phyloP scores from a whole-genome alignment of 2,113 vertebrate species.

The Danionella cerebrum region DNA sequence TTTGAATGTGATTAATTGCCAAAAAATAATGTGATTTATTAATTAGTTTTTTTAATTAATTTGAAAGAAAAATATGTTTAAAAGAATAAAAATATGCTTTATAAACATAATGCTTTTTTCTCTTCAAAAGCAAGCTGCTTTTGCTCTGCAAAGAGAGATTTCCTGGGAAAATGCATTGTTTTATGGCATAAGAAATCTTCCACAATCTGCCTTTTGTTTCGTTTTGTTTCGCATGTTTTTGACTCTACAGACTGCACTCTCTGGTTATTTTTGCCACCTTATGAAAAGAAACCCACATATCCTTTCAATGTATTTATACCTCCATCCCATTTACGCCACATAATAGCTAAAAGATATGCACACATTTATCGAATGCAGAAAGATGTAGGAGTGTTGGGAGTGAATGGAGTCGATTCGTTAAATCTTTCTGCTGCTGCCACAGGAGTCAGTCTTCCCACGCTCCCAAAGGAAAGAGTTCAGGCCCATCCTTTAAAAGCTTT shows the following conservation, averaged over 20 bases:
- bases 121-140: too few species aligned
- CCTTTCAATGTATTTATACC: background rate
- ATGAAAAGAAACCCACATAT: background rate
- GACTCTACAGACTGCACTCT: background rate
- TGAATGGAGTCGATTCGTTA: background rate
- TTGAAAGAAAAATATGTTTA: too few species aligned
- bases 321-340: background rate
- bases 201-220: too few species aligned
- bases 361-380: background rate
- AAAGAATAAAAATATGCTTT: too few species aligned
- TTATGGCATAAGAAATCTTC: too few species aligned
- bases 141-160: too few species aligned
- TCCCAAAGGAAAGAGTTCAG: background rate
- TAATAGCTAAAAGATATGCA: background rate
- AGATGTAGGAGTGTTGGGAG: background rate
- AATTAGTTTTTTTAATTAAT: too few species aligned
- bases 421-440: background rate
- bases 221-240: background rate
- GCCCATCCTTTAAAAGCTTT: background rate
- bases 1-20: too few species aligned
- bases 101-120: too few species aligned
- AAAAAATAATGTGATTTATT: too few species aligned
- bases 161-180: too few species aligned
- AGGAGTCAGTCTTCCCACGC: conserved; percentile 3
- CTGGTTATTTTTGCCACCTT: background rate